Percentiles rank a stretch among this genome's conserved stretches.
These are phyloP conservation scores for Spongia lamella DNA, from an alignment of 37 sponge, comb jelly and placozoan species.

Conservation along the genomic window DNA sequence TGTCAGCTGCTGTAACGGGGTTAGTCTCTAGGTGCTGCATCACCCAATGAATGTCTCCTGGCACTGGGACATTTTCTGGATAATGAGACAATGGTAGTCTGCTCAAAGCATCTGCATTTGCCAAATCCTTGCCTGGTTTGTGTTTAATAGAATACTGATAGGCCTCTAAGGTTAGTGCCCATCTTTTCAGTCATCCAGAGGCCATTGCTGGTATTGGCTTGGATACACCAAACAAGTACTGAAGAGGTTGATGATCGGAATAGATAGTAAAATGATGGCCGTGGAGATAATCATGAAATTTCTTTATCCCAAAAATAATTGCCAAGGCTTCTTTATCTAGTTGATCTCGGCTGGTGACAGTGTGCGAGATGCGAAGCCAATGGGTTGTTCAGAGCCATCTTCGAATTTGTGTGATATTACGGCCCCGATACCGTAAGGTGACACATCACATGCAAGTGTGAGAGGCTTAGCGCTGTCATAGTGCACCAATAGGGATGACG, in stretches of 20 bases:
- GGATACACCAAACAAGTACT: not conserved
- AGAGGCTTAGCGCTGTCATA: conserved; percentile 3
- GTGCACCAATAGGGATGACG: conserved; percentile 15
- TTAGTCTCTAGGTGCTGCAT: not conserved
- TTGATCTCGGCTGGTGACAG: conserved; percentile 7
- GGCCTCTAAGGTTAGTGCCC: not conserved
- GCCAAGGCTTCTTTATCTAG: conserved; percentile 9
- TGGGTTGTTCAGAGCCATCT: conserved; percentile 5
- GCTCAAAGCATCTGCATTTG: conserved; percentile 2
- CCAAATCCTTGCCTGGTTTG: not conserved
- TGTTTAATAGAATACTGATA: not conserved
- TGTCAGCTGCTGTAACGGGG: conserved; percentile 4
- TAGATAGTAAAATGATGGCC: not conserved
- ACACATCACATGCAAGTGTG: conserved; percentile 17
- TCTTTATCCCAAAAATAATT: conserved; percentile 14
- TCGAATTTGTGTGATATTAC: not conserved
- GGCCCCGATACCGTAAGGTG: conserved; percentile 9
- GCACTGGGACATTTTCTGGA: not conserved
- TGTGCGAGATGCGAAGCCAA: conserved; percentile 1
- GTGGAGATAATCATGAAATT: conserved; percentile 10
- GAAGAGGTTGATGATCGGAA: conserved; percentile 16
- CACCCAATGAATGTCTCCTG: not conserved
- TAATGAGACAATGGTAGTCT: not conserved
- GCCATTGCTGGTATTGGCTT: not conserved
- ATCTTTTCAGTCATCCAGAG: not conserved